Evolutionary conservation across 2,888 invertebrate genomes (phyloP).

Genomic region (Bruchidius siliquastri): DNA sequence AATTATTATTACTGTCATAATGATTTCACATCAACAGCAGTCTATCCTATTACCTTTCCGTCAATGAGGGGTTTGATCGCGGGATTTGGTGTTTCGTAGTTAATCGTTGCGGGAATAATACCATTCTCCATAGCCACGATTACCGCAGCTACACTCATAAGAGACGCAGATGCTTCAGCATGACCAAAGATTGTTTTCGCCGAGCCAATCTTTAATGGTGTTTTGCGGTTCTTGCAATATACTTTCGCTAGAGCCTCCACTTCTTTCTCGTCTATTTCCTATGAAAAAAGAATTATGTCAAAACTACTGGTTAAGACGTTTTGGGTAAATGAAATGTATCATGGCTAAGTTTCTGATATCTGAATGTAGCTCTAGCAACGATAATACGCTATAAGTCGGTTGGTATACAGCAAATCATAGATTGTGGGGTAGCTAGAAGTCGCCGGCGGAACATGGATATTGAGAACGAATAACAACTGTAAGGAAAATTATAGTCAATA

Average conservation of each 20-base stretch:
- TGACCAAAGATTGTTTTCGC: conserved; percentile 98
- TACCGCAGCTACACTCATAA: conserved; percentile 85
- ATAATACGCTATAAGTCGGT: too few species aligned
- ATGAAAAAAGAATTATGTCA: conserved; percentile 11
- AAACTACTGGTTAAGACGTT: too few species aligned
- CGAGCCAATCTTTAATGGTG: conserved; percentile 85
- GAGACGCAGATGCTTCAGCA: conserved; percentile 84
- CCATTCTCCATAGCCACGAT: conserved; percentile 88
- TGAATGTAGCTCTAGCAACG: too few species aligned
- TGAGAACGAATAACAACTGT: too few species aligned
- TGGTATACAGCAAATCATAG: too few species aligned
- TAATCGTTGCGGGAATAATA: conserved; percentile 84
- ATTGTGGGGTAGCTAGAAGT: too few species aligned
- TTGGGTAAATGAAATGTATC: too few species aligned
- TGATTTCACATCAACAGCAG: too few species aligned
- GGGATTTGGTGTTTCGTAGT: conserved; percentile 81
- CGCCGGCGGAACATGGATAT: too few species aligned
- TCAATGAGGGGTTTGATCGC: conserved; percentile 83
- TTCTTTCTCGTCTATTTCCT: conserved; percentile 61
- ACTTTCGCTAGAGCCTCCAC: conserved; percentile 85
- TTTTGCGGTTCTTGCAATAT: conserved; percentile 74
- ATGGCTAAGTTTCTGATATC: too few species aligned
- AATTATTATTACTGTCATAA: too few species aligned
- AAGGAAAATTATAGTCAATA: too few species aligned
- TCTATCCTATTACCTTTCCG: conserved; percentile 64